These are phyloP conservation scores for Pachliopta kotzebuea DNA, from an alignment of 2,888 invertebrate genomes.

Conservation along the genomic window DNA sequence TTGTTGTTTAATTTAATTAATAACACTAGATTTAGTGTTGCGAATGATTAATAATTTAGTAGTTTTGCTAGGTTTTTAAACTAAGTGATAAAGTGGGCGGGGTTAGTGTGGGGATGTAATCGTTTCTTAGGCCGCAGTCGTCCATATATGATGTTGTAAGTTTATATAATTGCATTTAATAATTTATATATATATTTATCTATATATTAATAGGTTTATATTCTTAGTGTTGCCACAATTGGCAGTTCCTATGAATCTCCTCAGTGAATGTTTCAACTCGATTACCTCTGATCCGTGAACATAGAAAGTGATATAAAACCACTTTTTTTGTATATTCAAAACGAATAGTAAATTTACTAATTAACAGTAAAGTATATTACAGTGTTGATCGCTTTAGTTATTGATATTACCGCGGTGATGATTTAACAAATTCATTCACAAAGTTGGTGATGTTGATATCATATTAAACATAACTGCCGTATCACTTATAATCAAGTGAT, in stretches of 20 bases:
- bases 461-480: no score
- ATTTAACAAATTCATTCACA: no score
- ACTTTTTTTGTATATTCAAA: no score
- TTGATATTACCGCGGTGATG: slow-evolving; percentile 56
- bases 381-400: slow-evolving; percentile 53
- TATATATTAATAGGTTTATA: no score
- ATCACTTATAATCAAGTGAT: no score
- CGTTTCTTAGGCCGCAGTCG: slow-evolving; percentile 22
- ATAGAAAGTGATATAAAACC: no score
- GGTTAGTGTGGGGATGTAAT: slow-evolving; percentile 21
- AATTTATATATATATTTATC: slow-evolving; percentile 36
- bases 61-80: slow-evolving; percentile 16
- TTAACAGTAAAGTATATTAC: no score
- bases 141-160: slow-evolving; percentile 15
- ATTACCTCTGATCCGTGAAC: neutral
- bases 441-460: no score
- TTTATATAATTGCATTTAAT: slow-evolving; percentile 25
- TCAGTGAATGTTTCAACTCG: slow-evolving; percentile 36
- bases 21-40: slow-evolving; percentile 13
- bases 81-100: slow-evolving; percentile 5
- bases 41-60: neutral
- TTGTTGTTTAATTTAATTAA: neutral
- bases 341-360: no score
- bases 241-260: slow-evolving; percentile 51
- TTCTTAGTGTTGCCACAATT: slow-evolving; percentile 25